These are phyloP conservation scores for roundworm (Caenorhabditis elegans) DNA, from an alignment of 1,140 invertebrate species.

Conservation along the genomic window WBcel235 BX284606.5:8322501-8323000, in stretches of 20 bases:
- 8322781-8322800: neutral
- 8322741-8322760: neutral
- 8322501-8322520: conserved; percentile 40
- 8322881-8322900: neutral
- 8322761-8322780: neutral
- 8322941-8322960: neutral
- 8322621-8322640: too few species aligned
- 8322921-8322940: neutral
- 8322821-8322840: neutral
- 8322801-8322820: neutral
- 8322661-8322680: conserved; percentile 6
- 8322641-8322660: conserved; percentile 1
- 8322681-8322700: conserved; percentile 21
- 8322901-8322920: conserved; percentile 15
- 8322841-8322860: neutral
- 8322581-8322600: neutral
- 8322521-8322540: too few species aligned
- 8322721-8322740: neutral
- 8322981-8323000: neutral
- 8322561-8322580: conserved; percentile 8
- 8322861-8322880: neutral
- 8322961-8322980: neutral
- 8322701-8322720: neutral
- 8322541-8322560: conserved; percentile 29
- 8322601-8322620: conserved; percentile 18